Percentiles rank a stretch among this genome's conserved stretches.
phyloP scores from a whole-genome alignment of 2,797 vertebrate genomes.

The Gambusia yucatana region DNA sequence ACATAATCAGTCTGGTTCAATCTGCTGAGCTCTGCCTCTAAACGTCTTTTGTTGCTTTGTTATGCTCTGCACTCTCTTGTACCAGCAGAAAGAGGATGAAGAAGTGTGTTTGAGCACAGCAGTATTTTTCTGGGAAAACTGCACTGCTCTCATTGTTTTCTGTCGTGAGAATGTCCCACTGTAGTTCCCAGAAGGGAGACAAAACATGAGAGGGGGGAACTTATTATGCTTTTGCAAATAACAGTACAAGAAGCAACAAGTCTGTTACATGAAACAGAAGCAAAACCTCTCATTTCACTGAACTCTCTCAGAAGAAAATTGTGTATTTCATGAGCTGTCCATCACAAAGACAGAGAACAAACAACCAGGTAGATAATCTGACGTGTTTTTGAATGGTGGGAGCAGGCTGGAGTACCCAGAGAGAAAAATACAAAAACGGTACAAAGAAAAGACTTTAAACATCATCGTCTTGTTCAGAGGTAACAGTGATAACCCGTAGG shows the following conservation, averaged over 20 bases:
- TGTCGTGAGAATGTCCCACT: slow-evolving; percentile 56
- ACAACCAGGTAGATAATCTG: neutral
- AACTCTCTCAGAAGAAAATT: neutral
- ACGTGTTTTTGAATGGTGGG: neutral
- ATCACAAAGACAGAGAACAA: neutral
- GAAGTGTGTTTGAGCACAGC: slow-evolving; percentile 26
- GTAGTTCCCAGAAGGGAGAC: slow-evolving; percentile 41
- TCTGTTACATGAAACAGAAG: neutral
- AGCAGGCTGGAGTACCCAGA: neutral
- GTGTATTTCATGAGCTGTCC: neutral
- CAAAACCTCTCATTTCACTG: slow-evolving; percentile 12
- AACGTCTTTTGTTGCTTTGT: slow-evolving; percentile 33
- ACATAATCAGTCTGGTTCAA: slow-evolving; percentile 11
- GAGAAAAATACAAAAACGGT: neutral
- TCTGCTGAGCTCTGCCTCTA: slow-evolving; percentile 7
- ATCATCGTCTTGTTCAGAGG: neutral
- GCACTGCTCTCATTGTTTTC: slow-evolving; percentile 40
- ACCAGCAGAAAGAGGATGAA: slow-evolving; percentile 46
- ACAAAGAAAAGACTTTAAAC: neutral
- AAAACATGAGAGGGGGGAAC: slow-evolving; percentile 16
- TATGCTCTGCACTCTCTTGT: slow-evolving; percentile 10
- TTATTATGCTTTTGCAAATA: slow-evolving; percentile 45
- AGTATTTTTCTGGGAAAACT: slow-evolving; percentile 59
- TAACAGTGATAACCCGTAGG: neutral
- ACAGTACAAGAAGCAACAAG: slow-evolving; percentile 50